phyloP scores from a whole-genome alignment of 2,113 vertebrate species.

The Sarotherodon lohbergeri region DNA sequence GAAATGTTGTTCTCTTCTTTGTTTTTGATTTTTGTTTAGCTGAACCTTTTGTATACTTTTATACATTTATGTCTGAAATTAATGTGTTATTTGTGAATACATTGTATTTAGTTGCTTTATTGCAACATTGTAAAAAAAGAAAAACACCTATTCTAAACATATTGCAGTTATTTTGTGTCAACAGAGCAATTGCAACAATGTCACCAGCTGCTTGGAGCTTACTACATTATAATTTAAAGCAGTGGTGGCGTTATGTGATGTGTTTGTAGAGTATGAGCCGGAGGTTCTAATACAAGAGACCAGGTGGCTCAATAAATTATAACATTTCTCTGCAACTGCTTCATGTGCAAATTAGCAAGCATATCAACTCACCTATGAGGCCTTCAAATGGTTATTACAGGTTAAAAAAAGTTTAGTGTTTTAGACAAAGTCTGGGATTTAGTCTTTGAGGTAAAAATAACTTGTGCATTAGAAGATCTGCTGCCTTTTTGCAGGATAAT shows the following conservation, averaged over 20 bases:
- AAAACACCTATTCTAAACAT: fast-evolving
- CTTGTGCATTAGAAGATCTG: not conserved
- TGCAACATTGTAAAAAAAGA: fast-evolving
- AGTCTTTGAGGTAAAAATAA: not conserved
- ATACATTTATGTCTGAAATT: not conserved
- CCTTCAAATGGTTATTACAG: not conserved
- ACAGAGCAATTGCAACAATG: not conserved
- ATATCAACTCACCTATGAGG: not conserved
- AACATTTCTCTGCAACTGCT: not conserved
- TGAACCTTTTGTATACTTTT: not conserved
- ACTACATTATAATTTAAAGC: not conserved
- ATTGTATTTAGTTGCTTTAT: not conserved
- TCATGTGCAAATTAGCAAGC: not conserved
- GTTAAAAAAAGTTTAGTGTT: fast-evolving
- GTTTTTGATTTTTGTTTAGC: not conserved
- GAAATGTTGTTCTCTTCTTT: not conserved
- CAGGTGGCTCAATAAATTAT: not conserved
- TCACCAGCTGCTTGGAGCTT: not conserved
- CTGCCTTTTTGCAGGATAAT: not conserved
- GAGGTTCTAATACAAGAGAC: not conserved
- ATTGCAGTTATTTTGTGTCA: not conserved
- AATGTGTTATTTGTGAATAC: not conserved
- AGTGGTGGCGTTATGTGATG: not conserved
- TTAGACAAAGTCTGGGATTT: not conserved
- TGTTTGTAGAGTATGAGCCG: not conserved